Evolutionary conservation across 64 coral and sea anemone genomes (phyloP).

Genomic region (Dendrophyllia cribrosa): DNA sequence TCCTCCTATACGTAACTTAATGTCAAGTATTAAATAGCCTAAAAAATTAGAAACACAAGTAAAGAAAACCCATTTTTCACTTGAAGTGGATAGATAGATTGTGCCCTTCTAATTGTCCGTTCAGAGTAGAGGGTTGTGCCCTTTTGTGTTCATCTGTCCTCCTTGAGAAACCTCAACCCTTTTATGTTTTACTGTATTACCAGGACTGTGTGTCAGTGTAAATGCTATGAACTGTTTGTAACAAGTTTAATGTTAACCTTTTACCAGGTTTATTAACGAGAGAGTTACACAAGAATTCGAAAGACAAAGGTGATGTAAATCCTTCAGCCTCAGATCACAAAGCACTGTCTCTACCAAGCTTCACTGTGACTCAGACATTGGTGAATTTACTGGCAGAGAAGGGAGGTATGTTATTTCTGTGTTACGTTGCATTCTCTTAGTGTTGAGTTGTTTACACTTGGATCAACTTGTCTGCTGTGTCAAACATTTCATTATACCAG

Average conservation of each 20-base stretch:
- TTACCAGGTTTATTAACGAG: conserved; percentile 42
- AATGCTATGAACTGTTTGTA: not conserved
- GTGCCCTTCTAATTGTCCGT: too few relatives aligned
- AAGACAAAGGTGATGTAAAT: conserved; percentile 29
- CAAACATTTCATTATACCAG: too few relatives aligned
- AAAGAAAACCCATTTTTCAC: too few relatives aligned
- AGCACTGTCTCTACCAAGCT: conserved; percentile 80
- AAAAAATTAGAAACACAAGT: too few relatives aligned
- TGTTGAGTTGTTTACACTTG: not conserved
- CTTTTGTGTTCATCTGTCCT: too few relatives aligned
- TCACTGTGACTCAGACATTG: conserved; percentile 86
- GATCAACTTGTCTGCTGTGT: not conserved
- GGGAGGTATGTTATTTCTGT: conserved; percentile 59
- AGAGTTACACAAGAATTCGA: not conserved
- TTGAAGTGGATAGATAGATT: too few relatives aligned
- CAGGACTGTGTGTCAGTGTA: not conserved
- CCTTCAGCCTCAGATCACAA: conserved; percentile 84
- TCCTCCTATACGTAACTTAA: too few relatives aligned
- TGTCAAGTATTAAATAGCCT: too few relatives aligned
- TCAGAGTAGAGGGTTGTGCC: too few relatives aligned
- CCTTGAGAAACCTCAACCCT: not conserved
- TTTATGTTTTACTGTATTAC: not conserved
- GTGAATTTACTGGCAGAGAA: conserved; percentile 86
- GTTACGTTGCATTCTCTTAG: not conserved
- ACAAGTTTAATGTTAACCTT: too few relatives aligned